A percentile compares a stretch with the other conserved stretches of the same genome.
Evolutionary conservation across 2,888 invertebrate species (phyloP).

Genomic region (Atethmia centrago): DNA sequence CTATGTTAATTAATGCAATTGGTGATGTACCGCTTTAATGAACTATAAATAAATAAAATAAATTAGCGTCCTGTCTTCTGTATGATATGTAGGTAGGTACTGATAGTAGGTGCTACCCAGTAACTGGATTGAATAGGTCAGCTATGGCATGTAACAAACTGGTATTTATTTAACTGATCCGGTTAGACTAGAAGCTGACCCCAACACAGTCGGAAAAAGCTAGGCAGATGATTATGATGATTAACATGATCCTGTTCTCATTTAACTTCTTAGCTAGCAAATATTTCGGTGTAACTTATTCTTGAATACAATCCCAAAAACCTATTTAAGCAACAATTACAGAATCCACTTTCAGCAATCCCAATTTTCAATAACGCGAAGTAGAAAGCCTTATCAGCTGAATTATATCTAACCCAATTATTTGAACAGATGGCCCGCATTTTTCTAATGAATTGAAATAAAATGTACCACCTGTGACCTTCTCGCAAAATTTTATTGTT

Average conservation of each 20-base stretch:
- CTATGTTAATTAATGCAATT: too few relatives aligned
- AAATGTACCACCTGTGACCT: slow-evolving; percentile 67
- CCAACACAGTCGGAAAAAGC: not conserved
- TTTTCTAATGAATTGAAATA: slow-evolving; percentile 73
- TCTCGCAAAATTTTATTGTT: slow-evolving; percentile 56
- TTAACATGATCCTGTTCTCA: not conserved
- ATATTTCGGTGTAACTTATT: not conserved
- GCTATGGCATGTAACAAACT: not conserved
- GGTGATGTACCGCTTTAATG: too few relatives aligned
- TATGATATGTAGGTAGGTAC: too few relatives aligned
- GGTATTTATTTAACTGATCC: not conserved
- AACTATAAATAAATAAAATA: too few relatives aligned
- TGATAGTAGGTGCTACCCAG: not conserved
- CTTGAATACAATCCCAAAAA: not conserved
- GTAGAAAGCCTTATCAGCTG: slow-evolving; percentile 32
- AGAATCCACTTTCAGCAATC: slow-evolving; percentile 17
- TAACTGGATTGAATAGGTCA: not conserved
- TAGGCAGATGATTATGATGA: not conserved
- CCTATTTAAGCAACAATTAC: slow-evolving; percentile 30
- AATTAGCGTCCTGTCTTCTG: too few relatives aligned
- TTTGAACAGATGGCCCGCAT: slow-evolving; percentile 69
- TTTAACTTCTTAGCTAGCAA: not conserved
- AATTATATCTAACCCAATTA: slow-evolving; percentile 68
- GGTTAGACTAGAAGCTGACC: not conserved
- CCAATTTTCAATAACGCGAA: slow-evolving; percentile 55